These are phyloP conservation scores for Phenganax marumi DNA, from an alignment of 92 coral and sea anemone genomes.

Conservation along the genomic window DNA sequence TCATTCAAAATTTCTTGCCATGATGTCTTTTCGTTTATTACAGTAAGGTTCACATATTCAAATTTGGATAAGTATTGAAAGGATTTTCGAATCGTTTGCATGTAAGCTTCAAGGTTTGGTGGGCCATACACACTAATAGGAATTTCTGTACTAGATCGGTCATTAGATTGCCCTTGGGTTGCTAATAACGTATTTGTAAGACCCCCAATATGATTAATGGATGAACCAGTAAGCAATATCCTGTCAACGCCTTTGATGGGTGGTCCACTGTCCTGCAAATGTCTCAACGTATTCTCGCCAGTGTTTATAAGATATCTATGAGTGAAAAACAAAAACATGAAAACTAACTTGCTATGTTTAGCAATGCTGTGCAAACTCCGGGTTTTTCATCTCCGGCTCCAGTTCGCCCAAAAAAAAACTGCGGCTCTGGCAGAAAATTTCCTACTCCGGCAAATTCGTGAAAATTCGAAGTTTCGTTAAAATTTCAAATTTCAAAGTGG, in stretches of 20 bases:
- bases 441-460: too few species aligned
- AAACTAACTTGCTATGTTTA: not conserved
- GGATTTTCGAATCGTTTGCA: slow-evolving; percentile 69
- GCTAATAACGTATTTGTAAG: slow-evolving; percentile 88
- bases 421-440: not conserved
- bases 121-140: slow-evolving; percentile 69
- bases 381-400: too few species aligned
- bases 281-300: slow-evolving; percentile 94
- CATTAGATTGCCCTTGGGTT: slow-evolving; percentile 51
- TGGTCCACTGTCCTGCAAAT: slow-evolving; percentile 71
- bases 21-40: slow-evolving; percentile 3
- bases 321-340: not conserved
- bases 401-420: not conserved
- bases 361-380: too few species aligned
- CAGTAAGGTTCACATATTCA: slow-evolving; percentile 51
- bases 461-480: too few species aligned
- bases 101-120: slow-evolving; percentile 61
- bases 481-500: too few species aligned
- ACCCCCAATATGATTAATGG: slow-evolving; percentile 84
- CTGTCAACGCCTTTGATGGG: slow-evolving; percentile 64
- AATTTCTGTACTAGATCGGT: not conserved
- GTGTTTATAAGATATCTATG: slow-evolving; percentile 84
- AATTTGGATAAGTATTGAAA: slow-evolving; percentile 74
- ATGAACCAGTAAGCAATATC: slow-evolving; percentile 73
- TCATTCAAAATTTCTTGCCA: slow-evolving; percentile 51